A percentile compares a stretch with the other conserved stretches of the same genome.
phyloP scores from a whole-genome alignment of 92 coral and sea anemone genomes.

The Porites rus region DNA sequence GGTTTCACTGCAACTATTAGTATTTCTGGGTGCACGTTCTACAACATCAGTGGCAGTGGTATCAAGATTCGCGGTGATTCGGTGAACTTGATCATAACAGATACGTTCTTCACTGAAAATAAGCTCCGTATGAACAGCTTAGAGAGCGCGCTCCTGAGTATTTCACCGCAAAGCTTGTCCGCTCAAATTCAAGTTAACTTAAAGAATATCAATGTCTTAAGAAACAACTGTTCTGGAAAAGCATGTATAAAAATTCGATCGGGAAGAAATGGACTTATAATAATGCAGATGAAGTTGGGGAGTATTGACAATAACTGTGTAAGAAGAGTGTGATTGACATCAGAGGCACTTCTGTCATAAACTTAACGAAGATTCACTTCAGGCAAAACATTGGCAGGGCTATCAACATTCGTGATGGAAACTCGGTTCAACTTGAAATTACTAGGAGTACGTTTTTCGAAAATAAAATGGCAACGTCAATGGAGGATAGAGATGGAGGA shows the following conservation, averaged over 20 bases:
- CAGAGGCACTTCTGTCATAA: not conserved
- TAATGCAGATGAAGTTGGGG: not conserved
- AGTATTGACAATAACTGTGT: constrained; percentile 15
- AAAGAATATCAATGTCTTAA: not conserved
- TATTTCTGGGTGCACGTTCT: not conserved
- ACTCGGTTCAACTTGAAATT: constrained; percentile 1
- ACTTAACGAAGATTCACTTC: not conserved
- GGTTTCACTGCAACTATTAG: not conserved
- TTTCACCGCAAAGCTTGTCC: not conserved
- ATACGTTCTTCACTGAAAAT: constrained; percentile 13
- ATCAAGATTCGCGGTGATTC: constrained; percentile 6
- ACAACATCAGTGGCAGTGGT: constrained; percentile 10
- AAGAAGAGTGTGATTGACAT: constrained; percentile 7
- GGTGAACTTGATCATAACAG: not conserved
- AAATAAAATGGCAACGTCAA: not conserved
- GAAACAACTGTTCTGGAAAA: constrained; percentile 2
- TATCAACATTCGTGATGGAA: not conserved
- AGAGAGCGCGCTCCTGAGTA: not conserved
- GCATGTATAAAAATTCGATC: constrained; percentile 19
- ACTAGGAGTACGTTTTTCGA: not conserved
- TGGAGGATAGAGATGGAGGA: not conserved
- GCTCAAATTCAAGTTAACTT: constrained; percentile 7
- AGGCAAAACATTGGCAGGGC: constrained; percentile 19
- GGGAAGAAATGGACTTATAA: not conserved
- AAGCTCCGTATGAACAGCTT: not conserved